phyloP scores from a whole-genome alignment of 1,140 invertebrate genomes.

The Bombus polaris region DNA sequence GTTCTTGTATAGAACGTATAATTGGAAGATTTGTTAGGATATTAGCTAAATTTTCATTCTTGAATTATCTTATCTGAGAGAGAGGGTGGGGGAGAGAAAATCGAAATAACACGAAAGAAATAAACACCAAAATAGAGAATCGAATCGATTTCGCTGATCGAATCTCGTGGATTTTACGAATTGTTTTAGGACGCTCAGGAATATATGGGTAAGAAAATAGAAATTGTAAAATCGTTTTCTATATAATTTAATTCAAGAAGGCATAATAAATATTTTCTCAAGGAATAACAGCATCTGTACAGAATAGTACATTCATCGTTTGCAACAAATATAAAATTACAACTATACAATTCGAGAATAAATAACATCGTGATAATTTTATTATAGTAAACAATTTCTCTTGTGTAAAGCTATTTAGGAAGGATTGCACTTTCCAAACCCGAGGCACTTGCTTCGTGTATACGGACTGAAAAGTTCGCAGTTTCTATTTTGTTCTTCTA shows the following conservation, averaged over 20 bases:
- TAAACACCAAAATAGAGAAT: background rate
- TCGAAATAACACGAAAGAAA: background rate
- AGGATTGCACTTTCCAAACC: slow-evolving; percentile 33
- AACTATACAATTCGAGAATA: slow-evolving; percentile 60
- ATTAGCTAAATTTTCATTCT: too few relatives aligned
- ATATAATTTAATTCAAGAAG: slow-evolving; percentile 49
- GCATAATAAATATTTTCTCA: slow-evolving; percentile 55
- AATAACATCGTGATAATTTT: slow-evolving; percentile 48
- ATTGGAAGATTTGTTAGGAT: too few relatives aligned
- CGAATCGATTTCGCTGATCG: background rate
- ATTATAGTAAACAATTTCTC: slow-evolving; percentile 17
- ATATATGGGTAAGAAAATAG: background rate
- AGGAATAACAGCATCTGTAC: slow-evolving; percentile 40
- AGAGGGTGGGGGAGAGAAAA: too few relatives aligned
- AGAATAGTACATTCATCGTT: slow-evolving; percentile 15
- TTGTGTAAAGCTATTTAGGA: slow-evolving; percentile 43
- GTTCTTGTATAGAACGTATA: too few relatives aligned
- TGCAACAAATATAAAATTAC: slow-evolving; percentile 41
- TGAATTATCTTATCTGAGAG: too few relatives aligned
- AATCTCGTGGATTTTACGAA: background rate
- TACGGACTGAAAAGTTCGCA: background rate
- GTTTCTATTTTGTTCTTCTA: background rate
- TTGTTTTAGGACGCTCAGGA: too few relatives aligned
- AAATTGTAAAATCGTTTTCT: background rate
- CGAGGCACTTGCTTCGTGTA: too few relatives aligned